These are phyloP conservation scores for Plumapathes pennacea DNA, from an alignment of 92 coral and sea anemone genomes.

Conservation along the genomic window DNA sequence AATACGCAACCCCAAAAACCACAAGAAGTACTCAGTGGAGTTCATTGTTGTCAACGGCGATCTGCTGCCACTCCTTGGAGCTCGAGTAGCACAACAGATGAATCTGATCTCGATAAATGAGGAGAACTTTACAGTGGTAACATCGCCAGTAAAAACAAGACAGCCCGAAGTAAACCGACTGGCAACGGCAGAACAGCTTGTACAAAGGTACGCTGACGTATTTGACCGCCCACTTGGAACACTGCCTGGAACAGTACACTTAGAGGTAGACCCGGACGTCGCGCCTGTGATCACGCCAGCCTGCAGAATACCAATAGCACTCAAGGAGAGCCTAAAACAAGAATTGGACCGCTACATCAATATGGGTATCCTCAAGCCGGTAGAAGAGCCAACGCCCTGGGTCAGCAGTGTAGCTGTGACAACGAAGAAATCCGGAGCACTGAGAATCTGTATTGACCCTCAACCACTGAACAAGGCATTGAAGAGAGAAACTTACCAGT, in stretches of 20 bases:
- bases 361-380: slow-evolving; percentile 23
- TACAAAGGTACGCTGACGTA: slow-evolving; percentile 20
- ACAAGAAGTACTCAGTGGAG: slow-evolving; percentile 54
- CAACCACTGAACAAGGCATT: slow-evolving; percentile 42
- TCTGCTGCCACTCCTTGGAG: slow-evolving; percentile 43
- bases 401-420: slow-evolving; percentile 40
- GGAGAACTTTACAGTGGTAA: slow-evolving; percentile 26
- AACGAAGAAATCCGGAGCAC: slow-evolving; percentile 50
- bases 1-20: slow-evolving; percentile 25
- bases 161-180: slow-evolving; percentile 7
- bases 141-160: not conserved
- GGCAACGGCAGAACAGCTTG: slow-evolving; percentile 10
- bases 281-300: slow-evolving; percentile 45
- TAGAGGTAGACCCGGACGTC: slow-evolving; percentile 10
- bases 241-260: slow-evolving; percentile 25
- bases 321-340: slow-evolving; percentile 29
- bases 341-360: slow-evolving; percentile 20
- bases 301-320: slow-evolving; percentile 37
- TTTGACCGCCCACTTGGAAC: slow-evolving; percentile 41
- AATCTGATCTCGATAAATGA: slow-evolving; percentile 35
- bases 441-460: slow-evolving; percentile 49
- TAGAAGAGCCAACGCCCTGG: slow-evolving; percentile 50
- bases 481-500: slow-evolving; percentile 30
- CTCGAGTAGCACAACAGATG: slow-evolving; percentile 40
- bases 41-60: slow-evolving; percentile 40